Evolutionary conservation across 2,888 invertebrate genomes (phyloP), one percentile per base, ranked within the genome.

Genomic region (Clistopyga incitator): DNA sequence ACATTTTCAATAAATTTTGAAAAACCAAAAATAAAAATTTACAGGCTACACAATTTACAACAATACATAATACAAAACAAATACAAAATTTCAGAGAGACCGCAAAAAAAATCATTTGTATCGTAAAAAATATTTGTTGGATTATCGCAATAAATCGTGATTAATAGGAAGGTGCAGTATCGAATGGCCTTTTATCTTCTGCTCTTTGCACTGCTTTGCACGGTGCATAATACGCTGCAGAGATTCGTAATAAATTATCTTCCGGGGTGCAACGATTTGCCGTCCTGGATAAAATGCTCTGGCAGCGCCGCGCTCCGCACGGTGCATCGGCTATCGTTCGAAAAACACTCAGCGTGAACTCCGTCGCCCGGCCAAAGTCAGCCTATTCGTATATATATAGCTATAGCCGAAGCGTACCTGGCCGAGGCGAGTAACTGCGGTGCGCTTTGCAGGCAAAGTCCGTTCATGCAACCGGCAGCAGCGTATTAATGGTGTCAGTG

Each of bases 401-500:
- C 13, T 25, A 45, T 29, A 59, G 18, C 56, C 34, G 71, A 4
- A 18, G 6, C 52, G 61, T 45, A 74, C 61, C 68, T 65, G 67
- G 54, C 47, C 78, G 70, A 50, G 56, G 64, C 67, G 59, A 65
- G 64, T 75, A 75, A 61, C 70, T 68, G 67, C 52, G 68, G 15
- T 42, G 42, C 29, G 34, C 29, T 8, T 65, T 47, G 42, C 18
- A 71, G 50, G 11, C 25, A n/a, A 68, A 75, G 54, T 74, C 70
- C 56, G 71, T 83, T 79, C 45, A 59, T 67, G 75, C 75, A 50
- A 76, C 11, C 38, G 67, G 45, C 71, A 81, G 56, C 56, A 50
- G 50, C 64, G 65, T 45, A 25, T 79, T 79, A 83, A 83, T 76
- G 71, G 82, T 83, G 82, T 83, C 82, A 83, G 82, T 83, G 79